Evolutionary conservation across 2,113 vertebrate species (phyloP), one percentile per base, ranked within the genome.

Genomic region (Festucalex cinctus): DNA sequence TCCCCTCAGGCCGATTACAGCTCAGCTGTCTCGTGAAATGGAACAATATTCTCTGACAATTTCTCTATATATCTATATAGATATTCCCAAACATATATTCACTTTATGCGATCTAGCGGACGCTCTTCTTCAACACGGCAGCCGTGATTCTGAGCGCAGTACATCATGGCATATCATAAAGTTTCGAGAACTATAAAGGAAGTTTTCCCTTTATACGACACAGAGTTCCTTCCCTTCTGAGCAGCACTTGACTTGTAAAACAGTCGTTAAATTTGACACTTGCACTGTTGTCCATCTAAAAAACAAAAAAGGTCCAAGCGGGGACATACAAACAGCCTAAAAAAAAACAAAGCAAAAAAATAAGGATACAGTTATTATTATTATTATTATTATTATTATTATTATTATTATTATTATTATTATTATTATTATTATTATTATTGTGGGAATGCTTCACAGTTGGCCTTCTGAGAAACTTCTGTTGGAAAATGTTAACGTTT

Each of bases 1-100:
- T 88, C 87, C 86, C 90, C 86, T 83, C 76, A 86, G 88, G 90
- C 86, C 80, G 85, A 83, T 79, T 78, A 69, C 54, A 35, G 83
- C 81, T 82, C 78, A 85, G 82, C 83, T 83, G 81, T 82, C 78
- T 81, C 76, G 78, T 80, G 73, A 80, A 88, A 84, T 53, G 65
- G 81, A 80, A 88, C 79, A 82, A 70, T 73, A 75, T 69, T 75
- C 77, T 41, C 8, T 3, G n/a, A 43, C 26, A 32, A 26, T 35
- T 8, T 35, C 14, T 39, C 24, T 43, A 37, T 43, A 24, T 44
- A 63, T 48, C 28, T 65, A 36, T 48, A 9, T 24, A 28, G 39
- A 26, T 62, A 62, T 62, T 44, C 39, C 39, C 22, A n/a, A 43
- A 24, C 22, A 24, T 44, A 43, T 4, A 43, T 41, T 17, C 13